Percentiles rank a stretch among this genome's conserved stretches.
These are phyloP conservation scores for Neelides folsomi DNA, from an alignment of 2,888 invertebrate species.

Conservation along the genomic window DNA sequence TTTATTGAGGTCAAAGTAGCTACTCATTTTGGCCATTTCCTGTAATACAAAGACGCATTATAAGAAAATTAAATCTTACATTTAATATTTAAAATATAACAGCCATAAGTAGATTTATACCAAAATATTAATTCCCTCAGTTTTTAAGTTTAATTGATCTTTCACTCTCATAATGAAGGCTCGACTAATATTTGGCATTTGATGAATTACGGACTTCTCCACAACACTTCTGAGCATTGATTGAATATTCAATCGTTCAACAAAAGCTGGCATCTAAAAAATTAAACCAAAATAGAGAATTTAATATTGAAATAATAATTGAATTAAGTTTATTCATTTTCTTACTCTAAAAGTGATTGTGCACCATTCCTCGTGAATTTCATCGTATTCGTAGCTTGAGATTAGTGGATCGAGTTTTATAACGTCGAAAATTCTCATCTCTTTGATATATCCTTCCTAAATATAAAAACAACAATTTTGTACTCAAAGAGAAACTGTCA, in stretches of 20 bases:
- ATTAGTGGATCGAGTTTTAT: conserved; percentile 35
- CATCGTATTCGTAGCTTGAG: conserved; percentile 61
- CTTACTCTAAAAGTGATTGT: conserved; percentile 60
- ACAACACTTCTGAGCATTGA: conserved; percentile 59
- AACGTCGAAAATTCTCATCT: too few relatives aligned
- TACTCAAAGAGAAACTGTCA: conserved; percentile 12
- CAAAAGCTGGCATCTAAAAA: conserved; percentile 27
- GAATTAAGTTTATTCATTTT: conserved; percentile 3
- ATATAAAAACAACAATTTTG: too few relatives aligned
- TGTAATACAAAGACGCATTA: conserved; percentile 36
- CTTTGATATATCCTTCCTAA: too few relatives aligned
- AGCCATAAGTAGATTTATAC: conserved; percentile 37
- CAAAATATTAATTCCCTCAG: conserved; percentile 86
- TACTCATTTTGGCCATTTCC: conserved; percentile 73
- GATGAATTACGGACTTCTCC: conserved; percentile 58
- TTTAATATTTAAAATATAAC: too few relatives aligned
- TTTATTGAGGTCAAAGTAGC: conserved; percentile 62
- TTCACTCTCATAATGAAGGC: conserved; percentile 56
- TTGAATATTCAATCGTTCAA: conserved; percentile 51
- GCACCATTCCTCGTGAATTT: conserved; percentile 66
- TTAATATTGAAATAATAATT: conserved; percentile 12
- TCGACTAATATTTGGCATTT: conserved; percentile 64
- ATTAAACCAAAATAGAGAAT: conserved; percentile 6
- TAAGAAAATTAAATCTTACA: too few relatives aligned
- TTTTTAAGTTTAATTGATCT: conserved; percentile 56